These are phyloP conservation scores for Tapirus indicus DNA, from an alignment of 2,797 vertebrate genomes.

Conservation along the genomic window DNA sequence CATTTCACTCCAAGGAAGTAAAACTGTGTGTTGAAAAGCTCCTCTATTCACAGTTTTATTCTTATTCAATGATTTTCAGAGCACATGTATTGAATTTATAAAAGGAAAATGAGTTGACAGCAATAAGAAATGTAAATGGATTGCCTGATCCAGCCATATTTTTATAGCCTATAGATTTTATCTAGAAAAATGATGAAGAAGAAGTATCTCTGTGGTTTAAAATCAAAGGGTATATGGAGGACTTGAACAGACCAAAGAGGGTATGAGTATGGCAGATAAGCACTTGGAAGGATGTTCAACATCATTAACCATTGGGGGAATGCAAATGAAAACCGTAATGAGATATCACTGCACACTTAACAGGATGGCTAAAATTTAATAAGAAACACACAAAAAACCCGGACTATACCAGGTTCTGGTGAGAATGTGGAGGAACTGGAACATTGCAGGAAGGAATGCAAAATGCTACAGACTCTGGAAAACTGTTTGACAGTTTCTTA, in stretches of 20 bases:
- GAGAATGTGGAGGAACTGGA: neutral
- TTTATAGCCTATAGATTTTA: neutral
- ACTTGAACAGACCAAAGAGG: neutral
- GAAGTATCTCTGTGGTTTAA: neutral
- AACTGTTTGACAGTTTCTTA: neutral
- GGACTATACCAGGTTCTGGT: neutral
- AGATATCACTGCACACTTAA: rapidly evolving
- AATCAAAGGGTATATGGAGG: neutral
- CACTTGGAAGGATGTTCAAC: neutral
- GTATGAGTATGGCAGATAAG: neutral
- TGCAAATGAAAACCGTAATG: neutral
- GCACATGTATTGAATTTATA: conserved; percentile 4
- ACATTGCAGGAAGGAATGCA: neutral
- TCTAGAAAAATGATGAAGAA: neutral
- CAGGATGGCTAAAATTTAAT: neutral
- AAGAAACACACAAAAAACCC: neutral
- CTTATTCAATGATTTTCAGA: neutral
- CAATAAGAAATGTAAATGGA: neutral
- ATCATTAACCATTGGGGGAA: neutral
- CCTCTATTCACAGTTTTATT: neutral
- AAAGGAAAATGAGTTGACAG: conserved; percentile 35
- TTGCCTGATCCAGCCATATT: neutral
- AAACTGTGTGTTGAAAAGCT: neutral
- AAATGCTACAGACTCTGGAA: neutral
- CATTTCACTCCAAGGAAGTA: conserved; percentile 38